phyloP scores from a whole-genome alignment of 2,113 vertebrate species.

The Vimba vimba region DNA sequence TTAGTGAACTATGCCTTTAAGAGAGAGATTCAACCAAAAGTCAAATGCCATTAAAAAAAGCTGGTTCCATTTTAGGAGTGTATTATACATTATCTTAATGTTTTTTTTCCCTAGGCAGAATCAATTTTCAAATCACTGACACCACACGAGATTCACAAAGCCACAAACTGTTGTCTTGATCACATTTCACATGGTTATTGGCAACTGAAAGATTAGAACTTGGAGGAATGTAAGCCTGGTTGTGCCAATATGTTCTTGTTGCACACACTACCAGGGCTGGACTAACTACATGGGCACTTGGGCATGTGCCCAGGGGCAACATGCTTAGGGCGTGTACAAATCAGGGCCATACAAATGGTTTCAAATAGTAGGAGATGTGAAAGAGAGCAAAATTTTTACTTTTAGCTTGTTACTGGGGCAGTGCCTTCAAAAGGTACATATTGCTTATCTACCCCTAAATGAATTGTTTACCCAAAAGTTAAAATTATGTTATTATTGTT shows the following conservation, averaged over 20 bases:
- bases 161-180: background rate
- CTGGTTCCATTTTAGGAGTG: conserved; percentile 9
- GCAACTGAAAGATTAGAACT: background rate
- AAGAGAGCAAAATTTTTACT: background rate
- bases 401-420: background rate
- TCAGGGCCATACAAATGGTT: background rate
- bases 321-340: background rate
- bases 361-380: background rate
- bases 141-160: background rate
- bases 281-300: background rate
- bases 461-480: background rate
- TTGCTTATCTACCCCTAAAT: background rate
- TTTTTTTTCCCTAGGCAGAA: background rate
- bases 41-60: background rate
- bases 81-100: background rate
- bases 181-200: conserved; percentile 10
- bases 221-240: background rate
- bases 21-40: background rate
- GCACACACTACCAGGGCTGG: conserved; percentile 30
- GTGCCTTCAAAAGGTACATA: background rate
- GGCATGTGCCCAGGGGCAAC: background rate
- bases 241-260: background rate
- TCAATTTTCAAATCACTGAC: conserved; percentile 3
- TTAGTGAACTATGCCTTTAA: background rate
- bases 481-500: background rate